Conservation (phyloP, 2,888 invertebrate species). For the Chrysotoxum bicinctum region DNA sequence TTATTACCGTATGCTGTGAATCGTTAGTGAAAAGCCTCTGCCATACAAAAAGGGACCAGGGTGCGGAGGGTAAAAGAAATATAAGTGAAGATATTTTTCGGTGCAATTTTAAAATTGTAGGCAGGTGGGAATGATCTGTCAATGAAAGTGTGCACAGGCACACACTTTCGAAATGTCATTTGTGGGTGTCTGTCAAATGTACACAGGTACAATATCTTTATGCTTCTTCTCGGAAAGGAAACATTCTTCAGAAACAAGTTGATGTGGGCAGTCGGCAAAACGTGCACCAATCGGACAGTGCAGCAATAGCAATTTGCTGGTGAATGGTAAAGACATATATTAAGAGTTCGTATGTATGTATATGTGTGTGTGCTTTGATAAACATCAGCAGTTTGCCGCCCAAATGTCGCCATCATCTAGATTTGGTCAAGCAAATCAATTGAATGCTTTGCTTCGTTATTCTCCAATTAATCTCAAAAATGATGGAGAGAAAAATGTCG, state of each 20-base stretch:
- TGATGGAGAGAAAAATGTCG: slow-evolving; percentile 45
- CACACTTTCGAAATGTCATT: slow-evolving; percentile 49
- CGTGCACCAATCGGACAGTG: background rate
- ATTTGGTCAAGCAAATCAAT: slow-evolving; percentile 70
- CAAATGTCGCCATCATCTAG: slow-evolving; percentile 65
- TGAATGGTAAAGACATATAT: background rate
- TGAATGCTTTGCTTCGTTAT: slow-evolving; percentile 44
- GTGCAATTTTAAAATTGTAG: background rate
- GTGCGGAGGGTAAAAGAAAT: background rate
- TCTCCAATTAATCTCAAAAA: slow-evolving; percentile 66
- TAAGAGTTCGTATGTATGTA: background rate
- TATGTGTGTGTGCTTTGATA: slow-evolving; percentile 31
- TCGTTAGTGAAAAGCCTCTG: background rate
- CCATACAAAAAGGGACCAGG: background rate
- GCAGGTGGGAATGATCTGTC: slow-evolving; percentile 37
- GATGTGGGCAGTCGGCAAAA: slow-evolving; percentile 40
- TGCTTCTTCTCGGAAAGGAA: slow-evolving; percentile 42
- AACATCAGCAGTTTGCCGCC: slow-evolving; percentile 50
- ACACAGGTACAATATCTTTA: slow-evolving; percentile 23
- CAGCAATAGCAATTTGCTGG: background rate
- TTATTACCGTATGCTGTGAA: slow-evolving; percentile 27
- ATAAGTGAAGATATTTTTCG: slow-evolving; percentile 6
- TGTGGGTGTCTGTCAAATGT: slow-evolving; percentile 55
- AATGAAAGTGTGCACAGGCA: slow-evolving; percentile 29
- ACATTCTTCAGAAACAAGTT: slow-evolving; percentile 25